Base-by-base conservation (phyloP, 2,113 vertebrate genomes). In the Piaya cayana region DNA sequence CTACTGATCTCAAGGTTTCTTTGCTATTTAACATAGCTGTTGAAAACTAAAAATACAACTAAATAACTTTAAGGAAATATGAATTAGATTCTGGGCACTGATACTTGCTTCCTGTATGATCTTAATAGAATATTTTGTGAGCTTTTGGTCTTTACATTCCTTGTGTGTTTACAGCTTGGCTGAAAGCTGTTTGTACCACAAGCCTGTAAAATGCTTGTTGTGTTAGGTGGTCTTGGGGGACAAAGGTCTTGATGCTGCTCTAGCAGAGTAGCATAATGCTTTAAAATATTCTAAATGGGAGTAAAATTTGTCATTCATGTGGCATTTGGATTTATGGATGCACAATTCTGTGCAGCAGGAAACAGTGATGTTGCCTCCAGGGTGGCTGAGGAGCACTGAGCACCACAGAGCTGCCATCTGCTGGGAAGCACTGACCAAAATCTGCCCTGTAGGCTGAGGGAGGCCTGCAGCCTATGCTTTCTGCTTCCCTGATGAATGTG, bases 401-500 rank as follows among this genome's bases (percentile, higher is more conserved):
- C 36, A 3, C 56, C 0, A 9, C 43, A 18, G 77, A 45, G 15
- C 12, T 23, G 34, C 60, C 22, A 32, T 30, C 12, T 8, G 7
- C 16, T 1, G 19, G 49, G 56, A 70, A 84, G 9, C 42, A n/a
- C 30, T 49, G 36, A 21, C 22, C 37, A 71, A 42, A 42, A 20
- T 30, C 53, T 64, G 50, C 5, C 39, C 60, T 36, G 6, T 9
- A 20, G 37, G 78, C 72, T 21, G 49, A 39, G 42, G 67, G 45
- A 18, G 21, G 29, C 42, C 71, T 68, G 36, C 23, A 52, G 83
- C 82, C 71, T 16, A 39, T 39, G 2, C 0, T 27, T n/a, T 21
- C 34, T 17, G 9, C 27, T 59, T 39, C 0, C 2, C 27, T 29
- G n/a, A 7, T 25, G 30, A 26, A 43, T 0, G 8, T 8, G 43